phyloP scores from a whole-genome alignment of 2,797 vertebrate species.

The Ptychobarbus kaznakovi region DNA sequence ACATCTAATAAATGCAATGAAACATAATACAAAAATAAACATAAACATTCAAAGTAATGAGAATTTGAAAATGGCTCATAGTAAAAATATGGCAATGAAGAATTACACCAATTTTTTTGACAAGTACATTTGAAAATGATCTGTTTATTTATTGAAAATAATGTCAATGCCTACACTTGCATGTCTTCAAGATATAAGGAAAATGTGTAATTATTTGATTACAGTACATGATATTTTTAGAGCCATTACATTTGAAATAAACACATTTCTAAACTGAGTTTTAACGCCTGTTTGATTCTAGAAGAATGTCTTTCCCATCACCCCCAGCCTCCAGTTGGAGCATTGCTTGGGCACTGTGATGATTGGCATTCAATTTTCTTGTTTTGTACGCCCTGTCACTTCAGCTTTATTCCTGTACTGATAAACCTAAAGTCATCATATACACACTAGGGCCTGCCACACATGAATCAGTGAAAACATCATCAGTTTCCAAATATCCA shows the following conservation, averaged over 20 bases:
- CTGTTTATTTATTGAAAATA: too few species aligned
- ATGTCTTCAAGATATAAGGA: not conserved
- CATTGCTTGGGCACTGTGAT: slow-evolving; percentile 25
- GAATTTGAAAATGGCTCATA: not conserved
- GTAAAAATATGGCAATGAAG: too few species aligned
- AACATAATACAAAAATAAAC: not conserved
- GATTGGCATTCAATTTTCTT: slow-evolving; percentile 58
- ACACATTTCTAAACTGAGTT: slow-evolving; percentile 23
- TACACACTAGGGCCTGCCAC: slow-evolving; percentile 24
- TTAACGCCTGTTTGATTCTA: slow-evolving; percentile 1
- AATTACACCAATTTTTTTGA: too few species aligned
- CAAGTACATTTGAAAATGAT: too few species aligned
- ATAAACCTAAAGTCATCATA: slow-evolving; percentile 32
- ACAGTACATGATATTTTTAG: not conserved
- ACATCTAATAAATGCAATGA: not conserved
- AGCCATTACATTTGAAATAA: not conserved
- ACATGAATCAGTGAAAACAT: slow-evolving; percentile 34
- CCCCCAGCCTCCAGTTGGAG: not conserved
- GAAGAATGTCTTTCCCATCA: slow-evolving; percentile 30
- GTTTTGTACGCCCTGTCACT: slow-evolving; percentile 58
- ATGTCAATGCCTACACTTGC: not conserved
- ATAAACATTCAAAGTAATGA: not conserved
- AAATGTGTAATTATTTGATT: not conserved
- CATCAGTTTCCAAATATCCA: slow-evolving; percentile 2
- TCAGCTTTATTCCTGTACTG: slow-evolving; percentile 44